Base-by-base conservation (phyloP, 1,140 invertebrate species). In the Luehdorfia chinensis region DNA sequence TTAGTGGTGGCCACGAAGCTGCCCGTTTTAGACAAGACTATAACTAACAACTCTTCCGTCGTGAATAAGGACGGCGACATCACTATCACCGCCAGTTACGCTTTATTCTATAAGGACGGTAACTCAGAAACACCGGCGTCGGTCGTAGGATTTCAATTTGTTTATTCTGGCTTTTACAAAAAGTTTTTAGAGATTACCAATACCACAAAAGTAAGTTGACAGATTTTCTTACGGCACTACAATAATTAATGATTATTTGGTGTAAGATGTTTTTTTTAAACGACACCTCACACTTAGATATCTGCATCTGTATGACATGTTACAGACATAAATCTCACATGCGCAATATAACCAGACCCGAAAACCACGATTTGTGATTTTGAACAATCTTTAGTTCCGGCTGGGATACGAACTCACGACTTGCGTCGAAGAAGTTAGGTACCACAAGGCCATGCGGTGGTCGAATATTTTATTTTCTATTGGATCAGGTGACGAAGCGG, bases 1-100 rank as follows among this genome's bases (percentile, higher is more conserved):
- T 92, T 94, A 61, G 93, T 95, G 0, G 94, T 94, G 68, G 92
- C 92, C 48, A 94, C 96, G 0, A 94, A 94, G 2, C 91, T 94
- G 66, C 90, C 92, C 46, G 85, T 84, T 2, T 86, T 88, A n/a
- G 75, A 87, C 1, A 70, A 87, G 12, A 80, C 87, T 0, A 76
- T 86, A 5, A 51, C 63, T 19, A 45, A 57, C 2, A 46, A 45
- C 5, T 68, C 71, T 0, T 5, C 30, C 1, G 66, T 77, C 1
- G 34, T 53, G 12, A 69, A 75, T 54, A 80, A 88, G 15, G 84
- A 90, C 11, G 89, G 88, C 16, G 84, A 92, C 30, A 71, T 89
- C 0, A 88, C 90, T 27, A 91, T 97, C 3, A 97, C 95, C 1
- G 94, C 91, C 0, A 95, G 93, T 30, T 92, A 94, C 66, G 95